phyloP scores from a whole-genome alignment of 2,888 invertebrate species.

The Atherix ibis region DNA sequence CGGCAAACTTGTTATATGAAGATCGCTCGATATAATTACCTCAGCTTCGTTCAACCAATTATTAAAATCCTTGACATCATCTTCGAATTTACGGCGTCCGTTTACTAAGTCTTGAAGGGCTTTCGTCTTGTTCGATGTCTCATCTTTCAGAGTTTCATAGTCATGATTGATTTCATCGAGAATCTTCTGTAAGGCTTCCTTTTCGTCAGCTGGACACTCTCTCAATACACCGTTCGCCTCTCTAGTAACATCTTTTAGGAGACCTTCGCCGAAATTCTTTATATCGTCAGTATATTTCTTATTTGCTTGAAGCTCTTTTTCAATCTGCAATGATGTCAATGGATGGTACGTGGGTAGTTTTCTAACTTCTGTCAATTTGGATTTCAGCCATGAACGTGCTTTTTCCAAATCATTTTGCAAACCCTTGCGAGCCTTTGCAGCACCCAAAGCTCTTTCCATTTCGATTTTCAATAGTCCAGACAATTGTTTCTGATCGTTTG shows the following conservation, averaged over 20 bases:
- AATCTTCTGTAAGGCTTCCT: conserved; percentile 45
- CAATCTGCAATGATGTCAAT: conserved; percentile 64
- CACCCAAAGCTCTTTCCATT: conserved; percentile 52
- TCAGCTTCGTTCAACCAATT: conserved; percentile 87
- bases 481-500: conserved; percentile 59
- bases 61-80: conserved; percentile 61
- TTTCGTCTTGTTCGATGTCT: conserved; percentile 54
- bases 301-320: conserved; percentile 61
- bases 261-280: conserved; percentile 58
- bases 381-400: conserved; percentile 65
- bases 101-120: conserved; percentile 56
- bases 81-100: conserved; percentile 67
- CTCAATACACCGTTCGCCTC: conserved; percentile 61
- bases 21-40: conserved; percentile 65
- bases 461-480: conserved; percentile 54
- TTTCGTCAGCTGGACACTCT: conserved; percentile 62
- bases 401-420: conserved; percentile 65
- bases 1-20: conserved; percentile 64
- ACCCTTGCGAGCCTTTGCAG: conserved; percentile 55
- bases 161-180: conserved; percentile 54
- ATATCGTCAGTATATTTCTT: conserved; percentile 62
- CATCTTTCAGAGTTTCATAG: conserved; percentile 54
- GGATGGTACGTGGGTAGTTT: conserved; percentile 58
- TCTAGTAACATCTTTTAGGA: conserved; percentile 57
- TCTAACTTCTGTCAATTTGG: conserved; percentile 57